Percentiles rank a stretch among this genome's conserved stretches.
Evolutionary conservation across 2,888 invertebrate genomes (phyloP).

Genomic region (Aporophyla nigra): DNA sequence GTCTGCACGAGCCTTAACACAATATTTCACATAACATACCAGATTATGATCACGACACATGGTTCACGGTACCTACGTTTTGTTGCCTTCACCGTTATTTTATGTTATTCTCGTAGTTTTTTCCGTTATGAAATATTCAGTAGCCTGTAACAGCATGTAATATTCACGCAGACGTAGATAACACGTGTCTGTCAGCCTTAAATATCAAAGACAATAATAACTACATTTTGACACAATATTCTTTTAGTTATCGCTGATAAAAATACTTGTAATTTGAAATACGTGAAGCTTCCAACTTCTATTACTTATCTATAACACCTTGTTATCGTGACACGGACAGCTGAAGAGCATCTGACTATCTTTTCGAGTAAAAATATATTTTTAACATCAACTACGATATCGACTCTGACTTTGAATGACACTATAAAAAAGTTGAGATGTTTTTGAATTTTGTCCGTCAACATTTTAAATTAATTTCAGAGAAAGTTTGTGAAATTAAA

Average conservation of each 20-base stretch:
- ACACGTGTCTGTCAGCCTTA: constrained; percentile 29
- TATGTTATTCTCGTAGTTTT: constrained; percentile 17
- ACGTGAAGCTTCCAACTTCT: not conserved
- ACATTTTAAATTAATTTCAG: constrained; percentile 8
- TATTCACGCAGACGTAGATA: constrained; percentile 43
- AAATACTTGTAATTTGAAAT: constrained; percentile 20
- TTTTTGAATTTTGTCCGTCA: not conserved
- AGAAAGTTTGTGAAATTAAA: not conserved
- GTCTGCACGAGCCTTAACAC: not conserved
- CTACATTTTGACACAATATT: constrained; percentile 26
- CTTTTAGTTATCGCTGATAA: constrained; percentile 34
- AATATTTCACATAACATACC: not conserved
- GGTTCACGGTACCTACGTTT: constrained; percentile 14
- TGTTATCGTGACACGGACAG: constrained; percentile 4
- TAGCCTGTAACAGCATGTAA: constrained; percentile 38
- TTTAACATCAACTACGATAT: not conserved
- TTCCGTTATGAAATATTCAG: constrained; percentile 45
- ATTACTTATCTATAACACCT: not conserved
- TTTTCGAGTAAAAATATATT: not conserved
- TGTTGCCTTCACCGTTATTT: constrained; percentile 52
- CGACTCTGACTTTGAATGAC: not conserved
- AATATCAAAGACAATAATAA: constrained; percentile 34
- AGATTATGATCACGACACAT: not conserved
- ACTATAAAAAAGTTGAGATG: not conserved
- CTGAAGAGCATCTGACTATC: constrained; percentile 10